A percentile compares a stretch with the other conserved stretches of the same genome.
Conservation (phyloP, 2,888 invertebrate genomes). For the Tenodera sinensis region DNA sequence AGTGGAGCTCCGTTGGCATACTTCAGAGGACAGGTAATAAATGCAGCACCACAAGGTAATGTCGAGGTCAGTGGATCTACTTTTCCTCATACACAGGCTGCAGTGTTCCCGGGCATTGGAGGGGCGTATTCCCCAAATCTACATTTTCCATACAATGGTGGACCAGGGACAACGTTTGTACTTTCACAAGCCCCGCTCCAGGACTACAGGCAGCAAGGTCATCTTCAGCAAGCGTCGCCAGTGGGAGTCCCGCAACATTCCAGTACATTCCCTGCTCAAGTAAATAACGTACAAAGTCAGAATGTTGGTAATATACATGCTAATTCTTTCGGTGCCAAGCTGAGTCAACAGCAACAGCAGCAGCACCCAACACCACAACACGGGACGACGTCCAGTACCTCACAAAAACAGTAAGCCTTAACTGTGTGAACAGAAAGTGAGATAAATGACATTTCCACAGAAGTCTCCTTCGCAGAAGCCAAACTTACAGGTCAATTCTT, state of each 20-base stretch:
- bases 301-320: background rate
- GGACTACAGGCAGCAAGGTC: background rate
- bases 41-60: background rate
- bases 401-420: background rate
- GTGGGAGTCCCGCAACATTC: background rate
- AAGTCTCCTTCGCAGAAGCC: background rate
- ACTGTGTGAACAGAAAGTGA: background rate
- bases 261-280: background rate
- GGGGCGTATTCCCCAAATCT: background rate
- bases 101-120: background rate
- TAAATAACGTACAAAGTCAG: background rate
- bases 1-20: background rate
- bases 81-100: background rate
- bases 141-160: background rate
- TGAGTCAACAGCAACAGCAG: background rate
- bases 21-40: background rate
- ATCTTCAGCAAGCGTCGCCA: background rate
- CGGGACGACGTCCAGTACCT: background rate
- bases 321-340: background rate
- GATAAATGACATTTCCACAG: background rate
- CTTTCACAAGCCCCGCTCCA: background rate
- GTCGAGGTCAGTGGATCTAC: background rate
- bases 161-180: background rate
- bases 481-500: too few relatives aligned
- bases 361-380: background rate